Evolutionary conservation across 1,140 invertebrate species (phyloP).

Genomic region (Diabrotica undecimpunctata): DNA sequence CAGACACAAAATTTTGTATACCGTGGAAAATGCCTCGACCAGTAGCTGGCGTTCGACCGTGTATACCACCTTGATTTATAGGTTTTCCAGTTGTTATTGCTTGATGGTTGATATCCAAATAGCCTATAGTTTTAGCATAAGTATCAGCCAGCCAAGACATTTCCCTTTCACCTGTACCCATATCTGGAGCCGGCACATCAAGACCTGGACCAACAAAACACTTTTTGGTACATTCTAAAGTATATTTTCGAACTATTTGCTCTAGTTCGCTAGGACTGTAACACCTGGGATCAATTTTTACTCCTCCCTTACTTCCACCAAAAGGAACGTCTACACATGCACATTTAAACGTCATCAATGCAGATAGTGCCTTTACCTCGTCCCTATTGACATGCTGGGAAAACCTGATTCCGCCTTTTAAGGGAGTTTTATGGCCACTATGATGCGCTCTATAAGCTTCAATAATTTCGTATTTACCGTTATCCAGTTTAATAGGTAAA

Average conservation of each 20-base stretch:
- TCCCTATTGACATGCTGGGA: conserved; percentile 88
- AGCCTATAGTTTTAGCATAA: conserved; percentile 94
- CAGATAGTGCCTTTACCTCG: conserved; percentile 92
- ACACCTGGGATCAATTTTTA: conserved; percentile 94
- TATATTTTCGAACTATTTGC: conserved; percentile 96
- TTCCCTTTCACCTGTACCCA: conserved; percentile 97
- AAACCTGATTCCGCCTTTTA: conserved; percentile 94
- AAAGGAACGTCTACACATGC: conserved; percentile 97
- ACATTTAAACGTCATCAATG: conserved; percentile 98
- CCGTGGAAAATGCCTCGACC: conserved; percentile 98
- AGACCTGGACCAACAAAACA: conserved; percentile 87
- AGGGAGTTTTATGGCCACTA: conserved; percentile 73
- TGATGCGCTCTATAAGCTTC: conserved; percentile 81
- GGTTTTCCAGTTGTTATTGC: conserved; percentile 99
- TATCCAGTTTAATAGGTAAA: conserved; percentile 76
- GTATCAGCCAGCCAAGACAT: conserved; percentile 99
- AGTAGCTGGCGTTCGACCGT: conserved; percentile 95
- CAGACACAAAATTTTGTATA: conserved; percentile 95
- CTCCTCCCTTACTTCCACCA: conserved; percentile 94
- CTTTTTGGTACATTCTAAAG: conserved; percentile 97
- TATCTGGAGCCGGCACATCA: conserved; percentile 96
- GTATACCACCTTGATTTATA: conserved; percentile 90
- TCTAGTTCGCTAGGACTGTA: conserved; percentile 96
- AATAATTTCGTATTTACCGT: conserved; percentile 77
- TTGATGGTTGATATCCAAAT: conserved; percentile 93